These are phyloP conservation scores for Puffinus mauretanicus DNA, from an alignment of 2,113 vertebrate genomes.

Conservation along the genomic window DNA sequence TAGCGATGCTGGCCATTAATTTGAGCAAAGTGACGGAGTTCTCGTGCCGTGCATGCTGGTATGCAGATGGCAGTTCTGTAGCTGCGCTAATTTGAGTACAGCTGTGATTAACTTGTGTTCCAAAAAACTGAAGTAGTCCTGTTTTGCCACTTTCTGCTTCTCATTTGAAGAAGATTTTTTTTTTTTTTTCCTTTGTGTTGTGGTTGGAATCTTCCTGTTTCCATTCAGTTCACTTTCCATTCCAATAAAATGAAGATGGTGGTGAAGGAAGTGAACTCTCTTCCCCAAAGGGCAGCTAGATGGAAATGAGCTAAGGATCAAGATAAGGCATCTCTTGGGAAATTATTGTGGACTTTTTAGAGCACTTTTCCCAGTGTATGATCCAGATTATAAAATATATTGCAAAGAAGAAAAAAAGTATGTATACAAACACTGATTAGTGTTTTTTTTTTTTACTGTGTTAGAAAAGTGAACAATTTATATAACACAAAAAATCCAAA, in stretches of 20 bases:
- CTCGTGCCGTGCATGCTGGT: background rate
- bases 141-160: conserved; percentile 4
- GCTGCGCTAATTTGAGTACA: background rate
- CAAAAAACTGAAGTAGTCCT: background rate
- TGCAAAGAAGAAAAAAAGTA: background rate
- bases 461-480: background rate
- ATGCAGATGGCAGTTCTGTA: background rate
- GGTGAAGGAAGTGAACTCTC: background rate
- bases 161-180: background rate
- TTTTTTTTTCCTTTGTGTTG: background rate
- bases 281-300: background rate
- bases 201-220: conserved; percentile 26
- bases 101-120: background rate
- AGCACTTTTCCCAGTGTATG: background rate
- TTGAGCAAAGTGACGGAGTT: background rate
- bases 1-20: background rate
- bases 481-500: background rate
- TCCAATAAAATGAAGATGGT: background rate
- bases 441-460: background rate
- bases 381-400: background rate
- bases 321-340: background rate
- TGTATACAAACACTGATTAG: background rate
- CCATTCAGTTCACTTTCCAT: background rate
- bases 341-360: background rate
- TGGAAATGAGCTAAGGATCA: background rate